Evolutionary conservation across 2,797 vertebrate species (phyloP), one percentile per base, ranked within the genome.

Genomic region (Syngnathus acus): DNA sequence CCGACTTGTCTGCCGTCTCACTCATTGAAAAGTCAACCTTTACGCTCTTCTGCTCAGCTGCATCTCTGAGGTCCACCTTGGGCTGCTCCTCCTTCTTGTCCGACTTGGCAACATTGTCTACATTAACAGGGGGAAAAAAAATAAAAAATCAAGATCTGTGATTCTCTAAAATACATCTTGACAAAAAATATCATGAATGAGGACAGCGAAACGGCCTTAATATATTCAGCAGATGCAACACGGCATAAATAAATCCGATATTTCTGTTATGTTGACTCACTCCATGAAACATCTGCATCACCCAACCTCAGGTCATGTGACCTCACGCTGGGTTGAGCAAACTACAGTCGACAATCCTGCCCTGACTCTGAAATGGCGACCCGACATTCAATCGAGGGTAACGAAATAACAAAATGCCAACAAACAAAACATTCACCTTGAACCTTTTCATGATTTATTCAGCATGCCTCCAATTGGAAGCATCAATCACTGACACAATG

Each of bases 31-130:
- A 85, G 38, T 89, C 87, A 2, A 83, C 76, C 63, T 74, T 88
- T 7, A 82, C 85, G 0, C 75, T 68, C 63, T 69, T 79, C 39
- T 84, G 75, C 53, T 86, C 78, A 13, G 55, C 19, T 58, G 77
- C 75, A 32, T 81, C 76, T 62, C 68, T 73, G 11, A 68, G 3
- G 19, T 84, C 78, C 16, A 62, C 62, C 16, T 64, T 79, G 73
- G 82, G 83, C 0, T 80, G 81, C 32, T 82, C 73, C 7, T 77
- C 75, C 62, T 78, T 71, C 63, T 79, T 75, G 42, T 75, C 82
- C 0, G 68, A 43, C 47, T 82, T 86, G 39, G 82, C 80, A 57
- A 51, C 79, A 26, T 72, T 78, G 60, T 90, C 82, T 13, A 86
- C 69, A 76, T 83, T 86, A 39, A 77, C 87, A 89, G 75, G 2